These are phyloP conservation scores for Cyprinus carpio DNA, from an alignment of 2,113 vertebrate species.

Conservation along the genomic window DNA sequence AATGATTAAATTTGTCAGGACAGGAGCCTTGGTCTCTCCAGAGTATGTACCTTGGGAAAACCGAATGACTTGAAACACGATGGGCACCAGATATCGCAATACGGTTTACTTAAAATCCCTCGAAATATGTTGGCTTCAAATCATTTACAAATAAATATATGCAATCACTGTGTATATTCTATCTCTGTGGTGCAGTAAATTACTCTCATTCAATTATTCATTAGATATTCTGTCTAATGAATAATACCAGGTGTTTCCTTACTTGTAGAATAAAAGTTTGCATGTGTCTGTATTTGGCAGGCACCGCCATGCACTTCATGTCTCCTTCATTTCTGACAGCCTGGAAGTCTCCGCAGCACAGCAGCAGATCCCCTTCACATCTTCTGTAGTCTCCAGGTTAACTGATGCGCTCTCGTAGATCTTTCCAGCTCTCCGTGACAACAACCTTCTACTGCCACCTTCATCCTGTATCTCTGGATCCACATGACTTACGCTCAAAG, in stretches of 20 bases:
- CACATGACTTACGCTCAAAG: not conserved
- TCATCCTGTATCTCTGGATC: slow-evolving; percentile 74
- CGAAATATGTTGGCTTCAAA: not conserved
- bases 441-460: slow-evolving; percentile 92
- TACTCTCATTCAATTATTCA: not conserved
- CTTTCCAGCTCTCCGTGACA: slow-evolving; percentile 95
- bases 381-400: slow-evolving; percentile 84
- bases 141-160: not conserved
- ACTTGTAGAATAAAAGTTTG: slow-evolving; percentile 97
- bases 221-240: not conserved
- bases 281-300: slow-evolving; percentile 91
- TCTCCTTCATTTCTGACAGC: slow-evolving; percentile 94
- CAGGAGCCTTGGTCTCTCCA: slow-evolving; percentile 90
- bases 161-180: not conserved
- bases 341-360: slow-evolving; percentile 96
- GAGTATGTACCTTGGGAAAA: slow-evolving; percentile 87
- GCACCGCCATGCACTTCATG: slow-evolving; percentile 93
- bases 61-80: not conserved
- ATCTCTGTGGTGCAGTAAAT: not conserved
- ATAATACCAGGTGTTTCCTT: slow-evolving; percentile 51
- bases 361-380: slow-evolving; percentile 79
- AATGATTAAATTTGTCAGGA: slow-evolving; percentile 94
- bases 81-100: not conserved
- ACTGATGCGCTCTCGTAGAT: slow-evolving; percentile 91
- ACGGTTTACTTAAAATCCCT: not conserved